phyloP scores from a whole-genome alignment of 2,113 vertebrate species.

The Peromyscus leucopus region DNA sequence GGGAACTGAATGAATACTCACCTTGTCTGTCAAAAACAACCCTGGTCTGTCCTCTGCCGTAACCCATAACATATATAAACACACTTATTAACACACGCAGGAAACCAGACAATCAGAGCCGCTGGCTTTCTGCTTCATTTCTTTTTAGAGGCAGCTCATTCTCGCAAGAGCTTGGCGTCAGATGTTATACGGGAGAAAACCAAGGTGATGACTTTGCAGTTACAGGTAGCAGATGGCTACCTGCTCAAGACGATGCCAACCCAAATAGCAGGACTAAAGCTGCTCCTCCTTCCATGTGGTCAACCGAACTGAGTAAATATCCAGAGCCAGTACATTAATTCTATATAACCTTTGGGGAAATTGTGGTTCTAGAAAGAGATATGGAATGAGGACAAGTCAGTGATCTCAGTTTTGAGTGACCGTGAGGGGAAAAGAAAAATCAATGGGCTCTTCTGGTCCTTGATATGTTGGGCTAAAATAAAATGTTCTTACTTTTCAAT shows the following conservation, averaged over 20 bases:
- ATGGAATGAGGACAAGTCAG: background rate
- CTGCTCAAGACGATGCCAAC: slow-evolving; percentile 74
- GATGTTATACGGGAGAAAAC: slow-evolving; percentile 60
- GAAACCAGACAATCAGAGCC: slow-evolving; percentile 47
- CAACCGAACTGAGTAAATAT: slow-evolving; percentile 71
- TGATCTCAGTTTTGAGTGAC: background rate
- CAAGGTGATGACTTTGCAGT: slow-evolving; percentile 76
- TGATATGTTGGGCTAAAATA: slow-evolving; percentile 12
- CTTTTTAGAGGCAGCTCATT: slow-evolving; percentile 66
- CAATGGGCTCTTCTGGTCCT: background rate
- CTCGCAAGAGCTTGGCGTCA: slow-evolving; percentile 23
- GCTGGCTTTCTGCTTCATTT: slow-evolving; percentile 57
- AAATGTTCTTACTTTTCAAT: slow-evolving; percentile 5
- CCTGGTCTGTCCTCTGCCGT: slow-evolving; percentile 67
- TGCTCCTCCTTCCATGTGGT: slow-evolving; percentile 18
- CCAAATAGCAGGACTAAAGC: slow-evolving; percentile 72
- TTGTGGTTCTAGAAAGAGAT: slow-evolving; percentile 52
- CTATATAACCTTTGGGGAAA: slow-evolving; percentile 57
- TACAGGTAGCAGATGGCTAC: slow-evolving; percentile 78
- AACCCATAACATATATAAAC: slow-evolving; percentile 76
- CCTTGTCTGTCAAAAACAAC: slow-evolving; percentile 76
- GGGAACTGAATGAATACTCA: slow-evolving; percentile 81
- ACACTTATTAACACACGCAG: slow-evolving; percentile 63
- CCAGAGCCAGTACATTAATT: slow-evolving; percentile 58
- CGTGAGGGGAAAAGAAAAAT: background rate